Evolutionary conservation across 2,797 vertebrate species (phyloP).

Genomic region (Thunnus albacares): DNA sequence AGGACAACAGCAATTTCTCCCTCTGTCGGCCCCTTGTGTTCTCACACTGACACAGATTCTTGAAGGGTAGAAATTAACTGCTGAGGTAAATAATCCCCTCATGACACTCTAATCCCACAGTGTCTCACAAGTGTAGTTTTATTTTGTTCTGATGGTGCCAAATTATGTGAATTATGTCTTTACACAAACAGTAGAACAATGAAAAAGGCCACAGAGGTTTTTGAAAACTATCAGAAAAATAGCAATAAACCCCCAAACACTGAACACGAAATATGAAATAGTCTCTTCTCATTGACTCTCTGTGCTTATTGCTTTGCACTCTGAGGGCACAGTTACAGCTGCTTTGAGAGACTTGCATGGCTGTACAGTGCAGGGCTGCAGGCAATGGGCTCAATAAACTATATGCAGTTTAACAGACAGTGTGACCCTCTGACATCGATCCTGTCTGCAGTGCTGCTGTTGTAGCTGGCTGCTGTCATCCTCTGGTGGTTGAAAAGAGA

Average conservation of each 20-base stretch:
- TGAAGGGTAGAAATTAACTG: conserved; percentile 21
- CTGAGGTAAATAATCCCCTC: conserved; percentile 13
- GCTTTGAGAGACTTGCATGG: neutral
- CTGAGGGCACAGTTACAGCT: neutral
- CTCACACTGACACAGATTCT: neutral
- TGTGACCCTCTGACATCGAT: conserved; percentile 1
- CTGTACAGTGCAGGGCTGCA: neutral
- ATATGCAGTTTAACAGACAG: neutral
- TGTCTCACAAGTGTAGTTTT: neutral
- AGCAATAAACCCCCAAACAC: neutral
- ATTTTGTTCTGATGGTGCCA: neutral
- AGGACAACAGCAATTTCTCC: neutral
- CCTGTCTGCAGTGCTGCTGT: conserved; percentile 1
- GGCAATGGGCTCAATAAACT: too few relatives aligned
- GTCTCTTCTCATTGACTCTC: neutral
- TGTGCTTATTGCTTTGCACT: too few relatives aligned
- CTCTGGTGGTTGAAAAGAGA: conserved; percentile 78
- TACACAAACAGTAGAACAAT: too few relatives aligned
- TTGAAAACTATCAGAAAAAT: neutral
- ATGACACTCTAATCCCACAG: neutral
- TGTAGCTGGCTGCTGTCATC: conserved; percentile 61
- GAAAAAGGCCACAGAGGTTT: neutral
- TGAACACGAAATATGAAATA: neutral
- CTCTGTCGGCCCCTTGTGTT: neutral
- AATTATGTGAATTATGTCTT: neutral